Percentiles rank a stretch among this genome's conserved stretches.
These are phyloP conservation scores for Rhegmatorhina hoffmannsi DNA, from an alignment of 2,113 vertebrate genomes.

Conservation along the genomic window DNA sequence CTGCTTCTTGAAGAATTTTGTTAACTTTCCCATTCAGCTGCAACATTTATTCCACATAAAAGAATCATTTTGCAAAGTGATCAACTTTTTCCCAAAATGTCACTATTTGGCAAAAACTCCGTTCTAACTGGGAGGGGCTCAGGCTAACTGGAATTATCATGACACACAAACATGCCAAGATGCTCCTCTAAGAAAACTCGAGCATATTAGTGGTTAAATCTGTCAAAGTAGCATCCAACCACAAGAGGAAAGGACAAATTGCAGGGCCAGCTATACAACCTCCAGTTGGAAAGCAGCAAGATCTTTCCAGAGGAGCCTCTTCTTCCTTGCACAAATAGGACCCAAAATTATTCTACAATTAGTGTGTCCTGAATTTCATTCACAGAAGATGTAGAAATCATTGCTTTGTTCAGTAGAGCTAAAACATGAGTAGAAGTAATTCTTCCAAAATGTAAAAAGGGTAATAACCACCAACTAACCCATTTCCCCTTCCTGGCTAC, in stretches of 20 bases:
- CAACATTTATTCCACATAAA: not conserved
- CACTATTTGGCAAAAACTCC: not conserved
- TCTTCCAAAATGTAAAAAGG: not conserved
- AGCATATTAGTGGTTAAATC: not conserved
- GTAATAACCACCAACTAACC: not conserved
- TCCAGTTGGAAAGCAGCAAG: not conserved
- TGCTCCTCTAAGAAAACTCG: slow-evolving; percentile 4
- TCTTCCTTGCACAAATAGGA: slow-evolving; percentile 34
- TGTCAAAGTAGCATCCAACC: not conserved
- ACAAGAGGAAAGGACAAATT: not conserved
- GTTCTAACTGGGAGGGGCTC: not conserved
- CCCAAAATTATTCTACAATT: not conserved
- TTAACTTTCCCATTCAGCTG: not conserved
- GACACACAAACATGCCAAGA: not conserved
- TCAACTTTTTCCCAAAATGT: not conserved
- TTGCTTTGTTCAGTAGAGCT: not conserved
- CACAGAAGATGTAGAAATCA: not conserved
- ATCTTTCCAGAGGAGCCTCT: slow-evolving; percentile 39
- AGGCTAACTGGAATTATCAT: not conserved
- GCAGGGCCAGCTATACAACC: not conserved
- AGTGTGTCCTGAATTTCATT: not conserved
- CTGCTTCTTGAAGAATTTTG: not conserved
- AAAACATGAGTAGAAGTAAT: not conserved
- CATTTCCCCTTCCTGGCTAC: not conserved
- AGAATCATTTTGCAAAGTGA: not conserved